Evolutionary conservation across 2,888 invertebrate species (phyloP), one percentile per base, ranked within the genome.

Genomic region (Pharmacophagus antenor): DNA sequence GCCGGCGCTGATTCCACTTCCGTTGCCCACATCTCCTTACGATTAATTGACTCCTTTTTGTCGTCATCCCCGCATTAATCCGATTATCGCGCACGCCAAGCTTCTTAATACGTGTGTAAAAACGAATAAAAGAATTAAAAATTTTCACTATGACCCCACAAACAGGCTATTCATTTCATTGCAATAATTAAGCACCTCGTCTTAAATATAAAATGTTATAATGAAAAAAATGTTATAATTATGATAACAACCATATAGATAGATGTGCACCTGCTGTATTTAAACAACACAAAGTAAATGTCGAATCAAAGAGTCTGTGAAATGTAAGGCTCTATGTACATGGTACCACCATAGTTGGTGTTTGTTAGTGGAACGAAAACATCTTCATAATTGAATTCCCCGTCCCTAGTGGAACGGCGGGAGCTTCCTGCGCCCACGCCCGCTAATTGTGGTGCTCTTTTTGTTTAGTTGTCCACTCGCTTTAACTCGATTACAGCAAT

Each of bases 401-500:
- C 70, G 67, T 70, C 76, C 74, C 75, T 70, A 72, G 70, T 69
- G 69, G 70, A 72, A 71, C 72, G 75, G 74, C 71, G 68, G 71
- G 67, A 77, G 80, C 83, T 76, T 81, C 81, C 79, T 79, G 76
- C 85, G 79, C 89, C 88, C 83, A 88, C 89, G 83, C 82, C 25
- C 64, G 66, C 70, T 85, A 88, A 88, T 88, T 86, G 84, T 77
- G 73, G 74, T 77, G 76, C 80, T 89, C 88, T 87, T 89, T 87
- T 88, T 89, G 86, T 88, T 88, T 85, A 77, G 74, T 76, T 77
- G 79, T 78, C 74, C 78, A 74, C 74, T 75, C 73, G 76, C 71
- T 71, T 80, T 88, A 87, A 88, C 83, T 89, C 85, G 85, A 88
- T 89, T 89, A 89, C 72, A 74, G 71, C 88, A 89, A 89, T 89